A percentile compares a stretch with the other conserved stretches of the same genome.
phyloP scores from a whole-genome alignment of 1,140 invertebrate species.

The Vollenhovia emeryi region DNA sequence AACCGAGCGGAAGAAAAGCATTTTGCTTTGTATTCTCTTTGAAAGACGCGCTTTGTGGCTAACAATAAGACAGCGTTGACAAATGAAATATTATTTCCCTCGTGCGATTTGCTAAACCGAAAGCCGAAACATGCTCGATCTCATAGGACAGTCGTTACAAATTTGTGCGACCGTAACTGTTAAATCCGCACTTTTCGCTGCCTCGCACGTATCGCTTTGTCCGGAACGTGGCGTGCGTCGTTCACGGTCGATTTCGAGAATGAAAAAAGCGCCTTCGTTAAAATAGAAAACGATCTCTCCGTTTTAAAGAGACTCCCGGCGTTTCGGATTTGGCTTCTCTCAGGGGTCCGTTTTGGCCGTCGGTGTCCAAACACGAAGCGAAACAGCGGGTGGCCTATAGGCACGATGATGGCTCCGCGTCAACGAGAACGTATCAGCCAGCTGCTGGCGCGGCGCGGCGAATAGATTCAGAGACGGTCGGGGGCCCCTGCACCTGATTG shows the following conservation, averaged over 20 bases:
- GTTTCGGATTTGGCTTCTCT: conserved; percentile 20
- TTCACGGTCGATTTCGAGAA: conserved; percentile 66
- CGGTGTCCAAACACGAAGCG: conserved; percentile 64
- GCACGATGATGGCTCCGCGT: conserved; percentile 65
- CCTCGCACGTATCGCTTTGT: conserved; percentile 57
- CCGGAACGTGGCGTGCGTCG: conserved; percentile 38
- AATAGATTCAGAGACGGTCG: conserved; percentile 66
- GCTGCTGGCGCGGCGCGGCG: conserved; percentile 52
- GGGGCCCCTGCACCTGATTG: conserved; percentile 73
- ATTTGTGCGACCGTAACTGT: conserved; percentile 43
- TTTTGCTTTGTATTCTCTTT: not conserved
- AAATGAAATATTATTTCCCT: not conserved
- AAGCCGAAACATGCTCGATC: not conserved
- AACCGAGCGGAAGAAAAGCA: not conserved
- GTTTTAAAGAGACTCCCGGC: conserved; percentile 24
- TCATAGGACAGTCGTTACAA: not conserved
- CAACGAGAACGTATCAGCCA: conserved; percentile 66
- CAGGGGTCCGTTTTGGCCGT: conserved; percentile 37
- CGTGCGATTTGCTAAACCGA: not conserved
- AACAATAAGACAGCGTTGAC: too few relatives aligned
- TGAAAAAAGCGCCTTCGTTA: conserved; percentile 14
- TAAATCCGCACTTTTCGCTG: not conserved
- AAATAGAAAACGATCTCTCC: not conserved
- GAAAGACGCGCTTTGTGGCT: too few relatives aligned
- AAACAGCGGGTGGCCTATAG: conserved; percentile 61